Evolutionary conservation across 2,797 vertebrate species (phyloP), one percentile per base, ranked within the genome.

Genomic region (Hypotaenidia okinawae): DNA sequence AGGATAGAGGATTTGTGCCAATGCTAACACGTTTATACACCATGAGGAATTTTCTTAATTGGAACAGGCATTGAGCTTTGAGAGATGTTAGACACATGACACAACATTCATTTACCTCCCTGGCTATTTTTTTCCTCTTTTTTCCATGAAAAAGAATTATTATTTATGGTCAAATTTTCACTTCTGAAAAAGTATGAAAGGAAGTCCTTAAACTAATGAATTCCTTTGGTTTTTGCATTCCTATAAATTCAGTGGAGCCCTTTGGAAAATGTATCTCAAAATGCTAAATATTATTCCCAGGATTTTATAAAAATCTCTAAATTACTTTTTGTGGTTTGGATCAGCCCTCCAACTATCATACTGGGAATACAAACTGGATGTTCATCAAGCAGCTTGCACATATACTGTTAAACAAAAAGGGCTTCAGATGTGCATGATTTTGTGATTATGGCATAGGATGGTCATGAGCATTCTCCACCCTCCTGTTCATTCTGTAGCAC

Each of bases 301-400:
- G 77, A 93, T 90, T 97, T 94, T 90, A 84, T 80, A 90, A 95
- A 93, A 95, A 89, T 70, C 41, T 91, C 78, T 80, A 67, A 96
- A 89, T 95, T 87, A 89, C 84, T 94, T 93, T 89, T 72, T 94
- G 95, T 94, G 90, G 93, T 90, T 95, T 96, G 91, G 88, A 92
- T 93, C 70, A 89, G 27, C 27, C 54, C 37, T 86, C 45, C 64
- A 68, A 54, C 83, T 89, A 10, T 89, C 86, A 83, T n/a, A 74
- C 64, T 93, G 96, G 90, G 88, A 97, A 87, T 91, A 89, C 25
- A 82, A 15, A 74, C 91, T 95, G 91, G 86, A 93, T 87, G 54
- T 74, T 96, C 78, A 88, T 82, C 95, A 95, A 84, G 70, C 35
- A 94, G 41, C 17, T 88, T 94, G 82, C 64, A 57, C 70, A 63